These are phyloP conservation scores for Macrotus californicus DNA, from an alignment of 2,113 vertebrate species.

Conservation along the genomic window DNA sequence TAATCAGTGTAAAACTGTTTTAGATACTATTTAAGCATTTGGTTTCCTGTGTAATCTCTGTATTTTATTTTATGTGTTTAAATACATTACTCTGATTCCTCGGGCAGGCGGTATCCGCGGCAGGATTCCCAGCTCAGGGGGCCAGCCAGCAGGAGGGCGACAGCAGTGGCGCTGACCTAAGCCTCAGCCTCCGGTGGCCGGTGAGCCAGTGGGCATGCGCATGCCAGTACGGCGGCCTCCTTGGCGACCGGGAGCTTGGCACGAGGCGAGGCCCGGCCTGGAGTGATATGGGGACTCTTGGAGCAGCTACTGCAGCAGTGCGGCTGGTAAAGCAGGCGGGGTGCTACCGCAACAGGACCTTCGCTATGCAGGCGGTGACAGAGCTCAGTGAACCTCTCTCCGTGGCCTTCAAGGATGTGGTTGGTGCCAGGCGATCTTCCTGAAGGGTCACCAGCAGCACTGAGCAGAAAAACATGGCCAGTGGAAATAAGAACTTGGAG, in stretches of 20 bases:
- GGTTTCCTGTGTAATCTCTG: background rate
- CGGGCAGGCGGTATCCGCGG: background rate
- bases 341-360: background rate
- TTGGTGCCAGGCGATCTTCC: slow-evolving; percentile 88
- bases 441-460: slow-evolving; percentile 92
- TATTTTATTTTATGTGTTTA: background rate
- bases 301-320: background rate
- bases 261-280: background rate
- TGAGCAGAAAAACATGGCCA: slow-evolving; percentile 88
- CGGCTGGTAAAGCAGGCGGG: background rate
- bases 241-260: no score
- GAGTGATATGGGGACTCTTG: no score
- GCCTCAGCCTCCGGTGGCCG: no score
- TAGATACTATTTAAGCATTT: background rate
- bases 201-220: no score
- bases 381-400: slow-evolving; percentile 89
- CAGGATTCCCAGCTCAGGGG: no score
- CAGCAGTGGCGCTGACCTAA: no score
- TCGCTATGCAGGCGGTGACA: slow-evolving; percentile 77
- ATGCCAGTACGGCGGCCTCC: no score
- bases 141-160: background rate
- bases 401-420: slow-evolving; percentile 91
- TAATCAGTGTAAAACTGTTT: background rate
- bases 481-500: slow-evolving; percentile 90
- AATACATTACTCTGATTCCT: background rate